Conservation (phyloP, 2,888 invertebrate species). For the Cremastinae sp. region DNA sequence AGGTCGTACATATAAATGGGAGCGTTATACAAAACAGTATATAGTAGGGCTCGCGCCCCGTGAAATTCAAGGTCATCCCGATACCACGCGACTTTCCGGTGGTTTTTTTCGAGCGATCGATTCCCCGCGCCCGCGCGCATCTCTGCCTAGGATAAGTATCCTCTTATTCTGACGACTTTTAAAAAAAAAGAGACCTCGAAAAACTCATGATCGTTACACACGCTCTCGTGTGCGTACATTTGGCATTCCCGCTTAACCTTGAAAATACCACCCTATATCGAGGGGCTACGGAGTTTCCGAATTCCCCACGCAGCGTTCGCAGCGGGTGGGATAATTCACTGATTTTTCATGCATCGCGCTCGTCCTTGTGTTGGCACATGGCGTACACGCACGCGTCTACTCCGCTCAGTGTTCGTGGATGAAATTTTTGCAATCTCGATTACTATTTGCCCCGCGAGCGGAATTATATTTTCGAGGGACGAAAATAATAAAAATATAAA, state of each 20-base stretch:
- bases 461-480: background rate
- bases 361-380: slow-evolving; percentile 7
- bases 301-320: slow-evolving; percentile 67
- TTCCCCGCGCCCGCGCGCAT: slow-evolving; percentile 35
- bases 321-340: slow-evolving; percentile 64
- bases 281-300: slow-evolving; percentile 46
- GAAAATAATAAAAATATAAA: background rate
- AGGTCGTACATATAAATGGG: background rate
- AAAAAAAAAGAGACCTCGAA: slow-evolving; percentile 27
- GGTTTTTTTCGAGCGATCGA: slow-evolving; percentile 51
- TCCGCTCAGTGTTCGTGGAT: background rate
- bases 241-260: slow-evolving; percentile 71
- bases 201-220: slow-evolving; percentile 8
- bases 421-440: background rate
- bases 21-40: slow-evolving; percentile 7
- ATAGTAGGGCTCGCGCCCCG: background rate
- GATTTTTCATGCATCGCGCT: background rate
- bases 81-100: slow-evolving; percentile 21
- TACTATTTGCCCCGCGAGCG: background rate
- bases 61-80: slow-evolving; percentile 47
- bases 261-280: slow-evolving; percentile 76
- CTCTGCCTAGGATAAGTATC: slow-evolving; percentile 5
- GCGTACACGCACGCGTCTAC: background rate
- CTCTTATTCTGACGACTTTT: slow-evolving; percentile 4
- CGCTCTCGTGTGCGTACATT: slow-evolving; percentile 22